Percentiles rank a stretch among this genome's conserved stretches.
Conservation (phyloP, 2,797 vertebrate species). For the Sebastes nivosus region DNA sequence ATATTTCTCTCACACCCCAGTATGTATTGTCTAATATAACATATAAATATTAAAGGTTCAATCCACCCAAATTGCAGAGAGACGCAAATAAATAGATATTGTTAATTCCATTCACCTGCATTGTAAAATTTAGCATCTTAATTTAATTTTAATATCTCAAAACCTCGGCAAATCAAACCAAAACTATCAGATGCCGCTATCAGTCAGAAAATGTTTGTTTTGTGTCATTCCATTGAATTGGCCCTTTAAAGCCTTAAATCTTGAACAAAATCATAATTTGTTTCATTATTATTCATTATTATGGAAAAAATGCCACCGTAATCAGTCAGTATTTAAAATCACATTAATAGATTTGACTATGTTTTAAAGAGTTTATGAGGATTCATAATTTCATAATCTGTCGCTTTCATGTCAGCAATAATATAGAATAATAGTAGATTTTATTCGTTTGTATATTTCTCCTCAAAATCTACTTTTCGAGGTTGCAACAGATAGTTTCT, state of each 20-base stretch:
- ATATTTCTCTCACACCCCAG: background rate
- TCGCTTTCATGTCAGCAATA: background rate
- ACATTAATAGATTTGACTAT: background rate
- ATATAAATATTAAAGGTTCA: background rate
- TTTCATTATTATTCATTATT: background rate
- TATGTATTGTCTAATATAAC: background rate
- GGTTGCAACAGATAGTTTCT: background rate
- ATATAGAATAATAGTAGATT: background rate
- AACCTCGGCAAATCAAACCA: background rate
- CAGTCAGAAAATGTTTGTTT: accelerated
- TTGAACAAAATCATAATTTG: background rate
- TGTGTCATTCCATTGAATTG: background rate
- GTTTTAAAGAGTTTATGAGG: background rate
- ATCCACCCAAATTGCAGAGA: background rate
- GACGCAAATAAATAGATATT: background rate
- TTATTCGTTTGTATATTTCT: background rate
- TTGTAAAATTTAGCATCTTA: background rate
- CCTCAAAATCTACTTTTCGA: background rate
- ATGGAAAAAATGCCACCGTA: background rate
- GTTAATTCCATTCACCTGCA: background rate
- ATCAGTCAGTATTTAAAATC: background rate
- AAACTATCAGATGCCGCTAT: too few relatives aligned
- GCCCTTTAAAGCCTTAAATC: background rate
- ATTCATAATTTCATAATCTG: background rate
- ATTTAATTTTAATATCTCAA: background rate